Evolutionary conservation across 2,888 invertebrate genomes (phyloP).

Genomic region (Eulithis testata): DNA sequence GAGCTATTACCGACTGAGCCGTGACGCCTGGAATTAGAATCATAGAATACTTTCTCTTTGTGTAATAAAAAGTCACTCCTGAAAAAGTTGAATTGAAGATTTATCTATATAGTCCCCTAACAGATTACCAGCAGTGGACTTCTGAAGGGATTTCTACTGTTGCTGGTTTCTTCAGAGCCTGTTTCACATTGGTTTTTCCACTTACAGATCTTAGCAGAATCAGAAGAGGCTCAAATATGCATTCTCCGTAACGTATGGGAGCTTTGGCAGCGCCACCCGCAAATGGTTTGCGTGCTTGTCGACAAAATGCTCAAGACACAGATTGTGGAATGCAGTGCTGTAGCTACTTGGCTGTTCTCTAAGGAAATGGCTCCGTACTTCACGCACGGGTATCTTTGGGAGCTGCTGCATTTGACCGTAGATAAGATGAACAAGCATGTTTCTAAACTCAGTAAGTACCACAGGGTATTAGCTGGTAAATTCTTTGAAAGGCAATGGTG

Average conservation of each 20-base stretch:
- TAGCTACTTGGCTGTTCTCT: constrained; percentile 99
- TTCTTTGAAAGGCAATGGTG: too few relatives aligned
- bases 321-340: constrained; percentile 97
- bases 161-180: too few relatives aligned
- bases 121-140: too few relatives aligned
- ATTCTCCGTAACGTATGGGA: constrained; percentile 96
- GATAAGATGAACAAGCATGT: constrained; percentile 99
- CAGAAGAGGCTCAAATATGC: constrained; percentile 98
- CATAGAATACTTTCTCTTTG: too few relatives aligned
- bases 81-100: too few relatives aligned
- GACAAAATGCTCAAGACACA: constrained; percentile 99
- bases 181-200: neutral
- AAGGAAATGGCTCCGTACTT: constrained; percentile 94
- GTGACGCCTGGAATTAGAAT: too few relatives aligned
- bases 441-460: constrained; percentile 85
- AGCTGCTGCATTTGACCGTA: constrained; percentile 97
- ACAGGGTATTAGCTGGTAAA: too few relatives aligned
- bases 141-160: too few relatives aligned
- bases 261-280: constrained; percentile 97
- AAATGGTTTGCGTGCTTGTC: constrained; percentile 98
- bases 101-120: too few relatives aligned
- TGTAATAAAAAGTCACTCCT: too few relatives aligned
- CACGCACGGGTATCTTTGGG: constrained; percentile 98
- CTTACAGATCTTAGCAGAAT: constrained; percentile 92
- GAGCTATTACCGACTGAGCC: too few relatives aligned